Conservation (phyloP, 2,797 vertebrate species). For the Leptodactylus fallax region DNA sequence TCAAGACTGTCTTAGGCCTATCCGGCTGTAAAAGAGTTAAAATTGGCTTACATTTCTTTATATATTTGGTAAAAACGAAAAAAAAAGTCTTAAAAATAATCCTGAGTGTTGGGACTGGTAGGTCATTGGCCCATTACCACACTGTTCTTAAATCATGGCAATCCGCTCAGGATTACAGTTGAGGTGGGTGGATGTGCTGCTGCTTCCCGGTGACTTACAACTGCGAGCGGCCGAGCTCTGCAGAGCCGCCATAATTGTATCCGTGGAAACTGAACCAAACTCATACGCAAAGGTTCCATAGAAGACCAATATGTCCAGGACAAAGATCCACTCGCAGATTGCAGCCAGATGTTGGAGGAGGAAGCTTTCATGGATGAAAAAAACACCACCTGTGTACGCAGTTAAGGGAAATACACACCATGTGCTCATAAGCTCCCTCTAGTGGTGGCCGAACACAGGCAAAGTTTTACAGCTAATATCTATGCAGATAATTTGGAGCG, state of each 20-base stretch:
- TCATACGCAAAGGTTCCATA: constrained; percentile 97
- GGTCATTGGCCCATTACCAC: constrained; percentile 36
- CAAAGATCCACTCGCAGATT: constrained; percentile 96
- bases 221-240: constrained; percentile 81
- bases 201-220: constrained; percentile 88
- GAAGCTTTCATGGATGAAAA: constrained; percentile 94
- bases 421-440: not conserved
- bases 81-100: constrained; percentile 59
- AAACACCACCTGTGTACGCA: constrained; percentile 81
- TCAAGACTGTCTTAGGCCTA: not conserved
- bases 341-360: constrained; percentile 92
- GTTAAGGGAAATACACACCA: constrained; percentile 72
- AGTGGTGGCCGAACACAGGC: not conserved
- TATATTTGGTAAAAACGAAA: constrained; percentile 68
- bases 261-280: constrained; percentile 92
- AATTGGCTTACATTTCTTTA: constrained; percentile 47
- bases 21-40: constrained; percentile 29
- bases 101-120: constrained; percentile 53
- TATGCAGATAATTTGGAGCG: too few relatives aligned
- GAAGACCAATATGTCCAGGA: constrained; percentile 94
- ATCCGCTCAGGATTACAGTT: constrained; percentile 89
- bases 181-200: constrained; percentile 88
- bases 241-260: constrained; percentile 89
- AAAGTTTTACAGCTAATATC: not conserved
- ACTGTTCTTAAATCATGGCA: constrained; percentile 81